Conservation (phyloP, 2,113 vertebrate genomes). For the Acanthisitta chloris region DNA sequence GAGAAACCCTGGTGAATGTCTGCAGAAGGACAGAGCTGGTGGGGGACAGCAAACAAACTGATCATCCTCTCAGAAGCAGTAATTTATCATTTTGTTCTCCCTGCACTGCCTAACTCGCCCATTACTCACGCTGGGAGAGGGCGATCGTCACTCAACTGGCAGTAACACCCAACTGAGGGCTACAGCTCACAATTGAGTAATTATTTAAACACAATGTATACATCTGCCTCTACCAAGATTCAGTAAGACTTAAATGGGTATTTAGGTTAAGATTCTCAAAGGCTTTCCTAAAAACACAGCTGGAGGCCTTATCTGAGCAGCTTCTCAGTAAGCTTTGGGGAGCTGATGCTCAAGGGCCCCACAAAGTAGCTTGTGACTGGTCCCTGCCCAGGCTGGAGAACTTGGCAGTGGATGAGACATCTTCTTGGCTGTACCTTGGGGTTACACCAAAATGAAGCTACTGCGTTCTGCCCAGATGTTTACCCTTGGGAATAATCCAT, state of each 20-base stretch:
- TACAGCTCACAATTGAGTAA: not conserved
- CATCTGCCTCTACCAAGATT: not conserved
- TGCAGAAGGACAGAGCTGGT: not conserved
- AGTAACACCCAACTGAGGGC: not conserved
- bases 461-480: not conserved
- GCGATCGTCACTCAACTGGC: not conserved
- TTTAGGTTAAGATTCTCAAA: not conserved
- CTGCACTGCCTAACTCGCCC: not conserved
- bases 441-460: not conserved
- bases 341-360: not conserved
- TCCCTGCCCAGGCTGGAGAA: not conserved
- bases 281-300: not conserved
- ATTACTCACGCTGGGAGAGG: not conserved
- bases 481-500: not conserved
- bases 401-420: not conserved
- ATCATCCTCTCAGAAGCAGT: not conserved
- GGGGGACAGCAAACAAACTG: not conserved
- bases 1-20: not conserved
- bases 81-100: not conserved
- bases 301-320: not conserved
- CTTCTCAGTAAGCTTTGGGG: not conserved
- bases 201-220: not conserved
- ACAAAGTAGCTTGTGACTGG: rapidly evolving
- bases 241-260: not conserved
- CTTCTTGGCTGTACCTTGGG: not conserved